Evolutionary conservation across 1,140 invertebrate genomes (phyloP).

Genomic region (Metopolophium dirhodum): DNA sequence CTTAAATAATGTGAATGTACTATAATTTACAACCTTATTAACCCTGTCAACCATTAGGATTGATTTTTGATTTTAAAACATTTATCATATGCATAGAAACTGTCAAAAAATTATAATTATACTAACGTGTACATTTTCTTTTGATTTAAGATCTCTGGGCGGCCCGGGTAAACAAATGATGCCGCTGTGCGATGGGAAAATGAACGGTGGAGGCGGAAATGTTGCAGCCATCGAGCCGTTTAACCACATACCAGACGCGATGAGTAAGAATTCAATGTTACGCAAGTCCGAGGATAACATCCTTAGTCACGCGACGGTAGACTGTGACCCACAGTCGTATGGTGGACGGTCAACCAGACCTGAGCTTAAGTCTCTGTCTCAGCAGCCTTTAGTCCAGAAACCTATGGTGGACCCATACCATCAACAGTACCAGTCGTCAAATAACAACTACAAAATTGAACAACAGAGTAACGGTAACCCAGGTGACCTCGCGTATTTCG

Average conservation of each 20-base stretch:
- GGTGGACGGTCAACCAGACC: constrained; percentile 57
- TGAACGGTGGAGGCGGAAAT: constrained; percentile 44
- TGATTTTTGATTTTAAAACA: not conserved
- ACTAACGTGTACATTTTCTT: not conserved
- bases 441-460: constrained; percentile 58
- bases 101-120: not conserved
- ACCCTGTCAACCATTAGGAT: not conserved
- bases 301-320: constrained; percentile 62
- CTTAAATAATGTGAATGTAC: not conserved
- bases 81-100: not conserved
- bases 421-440: constrained; percentile 59
- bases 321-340: constrained; percentile 62
- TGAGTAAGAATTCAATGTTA: constrained; percentile 48
- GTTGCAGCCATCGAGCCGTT: constrained; percentile 55
- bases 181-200: constrained; percentile 39
- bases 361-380: constrained; percentile 10
- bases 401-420: constrained; percentile 58
- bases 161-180: constrained; percentile 29
- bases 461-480: constrained; percentile 49
- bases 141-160: constrained; percentile 23
- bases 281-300: constrained; percentile 62
- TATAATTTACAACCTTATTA: not conserved
- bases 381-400: constrained; percentile 42
- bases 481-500: constrained; percentile 63
- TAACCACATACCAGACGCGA: constrained; percentile 54